Base-by-base conservation (phyloP, 2,113 vertebrate species). In the Phycodurus eques region DNA sequence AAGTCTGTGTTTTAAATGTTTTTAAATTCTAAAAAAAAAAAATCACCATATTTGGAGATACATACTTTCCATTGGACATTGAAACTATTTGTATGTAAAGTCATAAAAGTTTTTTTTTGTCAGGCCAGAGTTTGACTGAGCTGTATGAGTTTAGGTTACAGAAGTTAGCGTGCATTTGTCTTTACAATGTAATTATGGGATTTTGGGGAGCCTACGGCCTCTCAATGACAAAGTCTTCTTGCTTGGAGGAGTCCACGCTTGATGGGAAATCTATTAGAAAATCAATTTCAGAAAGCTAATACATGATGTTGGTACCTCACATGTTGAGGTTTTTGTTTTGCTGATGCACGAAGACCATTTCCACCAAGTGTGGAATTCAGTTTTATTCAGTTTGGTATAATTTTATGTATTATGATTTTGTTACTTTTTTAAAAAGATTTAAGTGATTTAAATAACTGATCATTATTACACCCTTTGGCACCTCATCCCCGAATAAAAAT, bases 111-210 rank as follows among this genome's bases (percentile, higher is more conserved):
- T 8, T 22, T 4, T 56, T 56, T 56, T 56, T 22, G 57, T 88
- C 70, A 33, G 72, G 75, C 82, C 73, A 35, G 56, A 62, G 72
- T 77, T 68, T 80, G 42, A 67, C 80, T 90, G 88, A 89, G 89
- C 87, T 90, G 89, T 82, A 70, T 62, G 42, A 83, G 83, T 60
- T 91, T 80, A 72, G 79, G 87, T 92, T 90, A 83, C 87, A 84
- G 81, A 76, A 88, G 82, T 90, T 86, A 17, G 47, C 70, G 87
- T 82, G 72, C 89, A 89, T 92, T 90, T 89, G 88, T 92, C 89
- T 90, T 90, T 90, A 88, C 90, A 87, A 85, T 90, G 89, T 92
- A 92, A 92, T 92, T 92, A 92, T 87, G 80, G 74, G 85, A 87
- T 87, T 88, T 91, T 85, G 75, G 80, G 85, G 85, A 81, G 80